phyloP scores from a whole-genome alignment of 2,113 vertebrate species.

The Leptosomus discolor region DNA sequence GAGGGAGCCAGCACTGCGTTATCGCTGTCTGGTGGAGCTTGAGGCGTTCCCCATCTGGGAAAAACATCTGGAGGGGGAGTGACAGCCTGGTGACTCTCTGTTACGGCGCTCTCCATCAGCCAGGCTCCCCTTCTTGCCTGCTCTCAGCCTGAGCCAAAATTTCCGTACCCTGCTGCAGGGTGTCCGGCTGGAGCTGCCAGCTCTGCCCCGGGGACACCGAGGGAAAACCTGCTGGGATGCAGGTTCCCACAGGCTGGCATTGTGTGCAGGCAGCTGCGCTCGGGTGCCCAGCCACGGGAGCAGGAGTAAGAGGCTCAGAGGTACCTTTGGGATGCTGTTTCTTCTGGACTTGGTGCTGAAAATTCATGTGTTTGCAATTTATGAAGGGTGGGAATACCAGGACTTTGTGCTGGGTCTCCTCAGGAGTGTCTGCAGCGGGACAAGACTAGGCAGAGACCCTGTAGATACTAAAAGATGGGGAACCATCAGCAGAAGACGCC shows the following conservation, averaged over 20 bases:
- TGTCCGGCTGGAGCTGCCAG: not conserved
- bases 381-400: not conserved
- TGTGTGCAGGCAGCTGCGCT: rapidly evolving
- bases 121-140: not conserved
- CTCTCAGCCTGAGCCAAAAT: not conserved
- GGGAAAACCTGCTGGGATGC: not conserved
- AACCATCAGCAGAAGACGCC: not conserved
- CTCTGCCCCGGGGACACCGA: rapidly evolving
- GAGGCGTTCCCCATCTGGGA: not conserved
- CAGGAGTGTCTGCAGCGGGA: not conserved
- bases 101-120: not conserved
- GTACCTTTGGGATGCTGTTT: not conserved
- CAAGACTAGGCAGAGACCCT: not conserved
- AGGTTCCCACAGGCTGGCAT: not conserved
- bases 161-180: not conserved
- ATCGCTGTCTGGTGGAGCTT: not conserved
- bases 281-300: too few relatives aligned
- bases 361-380: not conserved
- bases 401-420: not conserved
- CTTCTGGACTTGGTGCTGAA: not conserved
- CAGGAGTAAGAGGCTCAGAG: not conserved
- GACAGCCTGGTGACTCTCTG: not conserved
- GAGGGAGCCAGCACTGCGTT: rapidly evolving
- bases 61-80: not conserved
- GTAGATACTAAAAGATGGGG: not conserved